Conservation (phyloP, 1,140 invertebrate genomes). For the Drosophila nannoptera region DNA sequence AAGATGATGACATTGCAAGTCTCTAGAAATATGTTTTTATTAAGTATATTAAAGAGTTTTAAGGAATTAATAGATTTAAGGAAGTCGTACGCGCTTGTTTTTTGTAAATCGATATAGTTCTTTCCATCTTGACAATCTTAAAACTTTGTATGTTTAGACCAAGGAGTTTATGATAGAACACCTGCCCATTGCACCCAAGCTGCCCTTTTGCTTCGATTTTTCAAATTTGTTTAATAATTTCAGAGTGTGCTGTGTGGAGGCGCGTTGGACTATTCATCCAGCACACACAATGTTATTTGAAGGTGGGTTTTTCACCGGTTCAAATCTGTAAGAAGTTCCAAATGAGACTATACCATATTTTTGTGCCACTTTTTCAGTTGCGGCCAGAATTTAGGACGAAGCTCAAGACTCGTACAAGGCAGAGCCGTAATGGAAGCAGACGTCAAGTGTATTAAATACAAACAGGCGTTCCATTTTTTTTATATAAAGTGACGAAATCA, state of each 20-base stretch:
- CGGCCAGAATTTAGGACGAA: constrained; percentile 42
- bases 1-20: constrained; percentile 41
- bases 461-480: constrained; percentile 12
- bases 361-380: constrained; percentile 56
- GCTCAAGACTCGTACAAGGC: constrained; percentile 28
- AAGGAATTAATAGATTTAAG: constrained; percentile 21
- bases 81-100: constrained; percentile 1
- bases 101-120: constrained; percentile 63
- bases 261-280: constrained; percentile 42
- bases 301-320: constrained; percentile 45
- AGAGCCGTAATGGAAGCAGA: constrained; percentile 21
- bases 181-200: constrained; percentile 31
- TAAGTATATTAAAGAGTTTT: constrained; percentile 25
- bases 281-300: constrained; percentile 27
- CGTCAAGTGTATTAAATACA: constrained; percentile 38
- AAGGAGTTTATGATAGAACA: constrained; percentile 53
- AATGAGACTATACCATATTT: constrained; percentile 48
- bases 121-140: constrained; percentile 40
- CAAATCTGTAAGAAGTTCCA: constrained; percentile 30
- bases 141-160: constrained; percentile 20
- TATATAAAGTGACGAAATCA: constrained; percentile 6
- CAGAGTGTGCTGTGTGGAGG: constrained; percentile 37
- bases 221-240: constrained; percentile 46
- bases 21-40: constrained; percentile 37
- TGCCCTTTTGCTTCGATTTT: constrained; percentile 24